These are phyloP conservation scores for Chelidonichthys spinosus DNA, from an alignment of 2,797 vertebrate genomes.

Conservation along the genomic window DNA sequence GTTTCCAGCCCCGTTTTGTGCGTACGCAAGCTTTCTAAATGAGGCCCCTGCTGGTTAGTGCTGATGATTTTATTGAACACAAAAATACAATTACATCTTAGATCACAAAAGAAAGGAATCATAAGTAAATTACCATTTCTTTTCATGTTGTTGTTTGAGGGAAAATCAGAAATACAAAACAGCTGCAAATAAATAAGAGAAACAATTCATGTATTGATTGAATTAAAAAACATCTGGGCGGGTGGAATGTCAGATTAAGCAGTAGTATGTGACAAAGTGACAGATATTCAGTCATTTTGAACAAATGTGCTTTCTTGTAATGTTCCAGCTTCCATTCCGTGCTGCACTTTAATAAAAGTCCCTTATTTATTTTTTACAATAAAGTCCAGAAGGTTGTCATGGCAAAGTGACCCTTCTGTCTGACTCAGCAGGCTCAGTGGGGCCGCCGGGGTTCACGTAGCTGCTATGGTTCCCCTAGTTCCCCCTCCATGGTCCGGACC, in stretches of 20 bases:
- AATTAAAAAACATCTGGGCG: neutral
- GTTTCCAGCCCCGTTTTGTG: no score
- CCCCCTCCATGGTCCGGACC: slow-evolving; percentile 94
- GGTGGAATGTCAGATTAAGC: slow-evolving; percentile 21
- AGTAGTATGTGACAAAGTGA: neutral
- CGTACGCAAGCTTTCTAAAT: no score
- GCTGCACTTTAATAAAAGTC: neutral
- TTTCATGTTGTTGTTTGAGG: neutral
- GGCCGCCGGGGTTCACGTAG: neutral
- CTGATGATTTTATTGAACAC: slow-evolving; percentile 35
- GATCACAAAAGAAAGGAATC: neutral
- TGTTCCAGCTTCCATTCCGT: slow-evolving; percentile 2
- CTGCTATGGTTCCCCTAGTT: slow-evolving; percentile 89
- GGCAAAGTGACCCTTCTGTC: neutral
- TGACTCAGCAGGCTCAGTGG: neutral
- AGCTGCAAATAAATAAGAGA: slow-evolving; percentile 31
- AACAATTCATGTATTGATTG: neutral
- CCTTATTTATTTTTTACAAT: no score
- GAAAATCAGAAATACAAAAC: slow-evolving; percentile 7
- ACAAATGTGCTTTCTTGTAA: neutral
- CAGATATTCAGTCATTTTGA: slow-evolving; percentile 2
- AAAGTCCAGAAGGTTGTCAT: neutral
- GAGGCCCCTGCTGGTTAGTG: no score
- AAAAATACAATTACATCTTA: slow-evolving; percentile 20
- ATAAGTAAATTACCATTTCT: neutral